Base-by-base conservation (phyloP, 2,797 vertebrate species). In the Chromobotia macracanthus region DNA sequence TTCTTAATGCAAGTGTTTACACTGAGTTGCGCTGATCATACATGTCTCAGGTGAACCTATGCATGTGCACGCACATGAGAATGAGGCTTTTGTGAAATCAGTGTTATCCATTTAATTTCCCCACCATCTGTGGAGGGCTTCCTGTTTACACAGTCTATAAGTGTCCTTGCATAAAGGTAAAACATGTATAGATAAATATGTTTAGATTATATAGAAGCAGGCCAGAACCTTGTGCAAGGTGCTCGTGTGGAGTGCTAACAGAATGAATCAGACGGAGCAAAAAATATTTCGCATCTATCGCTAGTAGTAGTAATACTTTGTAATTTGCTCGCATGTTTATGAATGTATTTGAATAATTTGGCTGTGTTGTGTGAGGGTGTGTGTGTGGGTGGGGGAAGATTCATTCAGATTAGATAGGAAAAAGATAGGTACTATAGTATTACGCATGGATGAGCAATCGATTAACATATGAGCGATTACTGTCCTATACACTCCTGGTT, bases 301-400 rank as follows among this genome's bases (percentile, higher is more conserved):
- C 21, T 2, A 18, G 23, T 9, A 38, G n/a, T 21, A 56, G 19
- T 58, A 38, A 58, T 25, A 23, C 21, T 58, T 58, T 7, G 21
- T 21, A 2, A 25, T 25, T 23, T 58, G 21, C 9, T 23, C 2
- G 19, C 19, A 23, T 48, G 23, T 25, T 25, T 48, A 18, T 60
- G 38, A 60, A 71, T 16, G 19, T 13, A 58, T 58, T 23, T 41
- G 53, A 23, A 72, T 18, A 72, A n/a, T 44, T 56, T 56, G 21
- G 13, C 12, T 44, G 1, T 16, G 48, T 46, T 15, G 25, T 25
- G 23, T 31, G 15, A 18, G 12, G 23, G 8, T 28, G 3, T 55
- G 51, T 60, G 15, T 44, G 55, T 18, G 38, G 5, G 11, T 56
- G 19, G 19, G 23, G 28, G 53, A 56, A 2, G 51, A n/a, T 71